Conservation (phyloP, 2,888 invertebrate species). For the Drosophila mettleri region DNA sequence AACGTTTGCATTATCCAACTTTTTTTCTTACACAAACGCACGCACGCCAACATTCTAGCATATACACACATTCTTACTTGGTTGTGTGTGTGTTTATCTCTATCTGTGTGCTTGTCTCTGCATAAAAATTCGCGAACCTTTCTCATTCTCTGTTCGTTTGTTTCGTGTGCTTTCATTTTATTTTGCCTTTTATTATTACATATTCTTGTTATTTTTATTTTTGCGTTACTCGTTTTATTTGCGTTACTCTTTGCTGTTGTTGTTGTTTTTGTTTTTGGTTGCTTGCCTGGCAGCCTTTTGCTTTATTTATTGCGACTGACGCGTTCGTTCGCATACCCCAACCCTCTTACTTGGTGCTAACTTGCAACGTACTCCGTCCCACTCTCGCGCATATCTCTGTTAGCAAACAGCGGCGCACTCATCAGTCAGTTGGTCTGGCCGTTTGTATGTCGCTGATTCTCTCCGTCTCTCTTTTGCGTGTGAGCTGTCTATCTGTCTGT, state of each 20-base stretch:
- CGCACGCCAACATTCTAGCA: constrained; percentile 8
- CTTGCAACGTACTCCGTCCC: constrained; percentile 25
- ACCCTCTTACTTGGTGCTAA: constrained; percentile 14
- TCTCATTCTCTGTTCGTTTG: constrained; percentile 52
- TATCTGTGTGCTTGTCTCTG: constrained; percentile 31
- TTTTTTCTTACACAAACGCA: constrained; percentile 8
- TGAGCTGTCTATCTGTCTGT: constrained; percentile 31
- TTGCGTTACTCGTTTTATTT: constrained; percentile 60
- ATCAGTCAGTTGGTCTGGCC: constrained; percentile 43
- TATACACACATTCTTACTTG: constrained; percentile 2
- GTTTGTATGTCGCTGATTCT: constrained; percentile 30
- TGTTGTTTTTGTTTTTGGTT: constrained; percentile 23
- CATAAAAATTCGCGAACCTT: constrained; percentile 65
- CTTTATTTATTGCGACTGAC: constrained; percentile 72
- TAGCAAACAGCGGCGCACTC: constrained; percentile 40
- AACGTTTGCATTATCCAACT: constrained; percentile 36
- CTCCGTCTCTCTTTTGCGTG: constrained; percentile 37
- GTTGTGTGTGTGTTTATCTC: not conserved
- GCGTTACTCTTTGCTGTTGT: constrained; percentile 38
- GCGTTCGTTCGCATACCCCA: constrained; percentile 56
- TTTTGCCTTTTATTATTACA: constrained; percentile 61
- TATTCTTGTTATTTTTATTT: constrained; percentile 62
- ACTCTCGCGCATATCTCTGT: constrained; percentile 16
- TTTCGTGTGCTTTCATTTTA: constrained; percentile 61
- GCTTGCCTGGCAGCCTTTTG: constrained; percentile 50